These are phyloP conservation scores for Gryon sp. DNA, from an alignment of 1,140 invertebrate species.

Conservation along the genomic window DNA sequence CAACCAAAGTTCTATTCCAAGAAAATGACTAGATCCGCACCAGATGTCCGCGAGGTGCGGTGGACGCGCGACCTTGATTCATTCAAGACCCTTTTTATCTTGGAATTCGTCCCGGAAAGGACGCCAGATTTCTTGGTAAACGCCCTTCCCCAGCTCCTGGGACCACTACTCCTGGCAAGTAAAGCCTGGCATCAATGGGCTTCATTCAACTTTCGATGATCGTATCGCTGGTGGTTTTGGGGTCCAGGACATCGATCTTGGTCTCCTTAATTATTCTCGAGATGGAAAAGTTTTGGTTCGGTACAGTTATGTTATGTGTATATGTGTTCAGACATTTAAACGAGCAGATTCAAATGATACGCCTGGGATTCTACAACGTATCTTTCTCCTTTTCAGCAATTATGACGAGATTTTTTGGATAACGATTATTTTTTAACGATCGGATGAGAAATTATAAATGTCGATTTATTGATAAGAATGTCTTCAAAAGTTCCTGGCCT, in stretches of 20 bases:
- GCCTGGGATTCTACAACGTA: neutral
- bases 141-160: conserved; percentile 49
- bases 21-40: conserved; percentile 57
- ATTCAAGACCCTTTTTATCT: conserved; percentile 80
- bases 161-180: conserved; percentile 61
- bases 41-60: conserved; percentile 53
- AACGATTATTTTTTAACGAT: conserved; percentile 48
- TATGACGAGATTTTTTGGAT: conserved; percentile 49
- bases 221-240: conserved; percentile 76
- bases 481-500: conserved; percentile 6
- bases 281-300: conserved; percentile 70
- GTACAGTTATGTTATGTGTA: conserved; percentile 42
- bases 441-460: conserved; percentile 26
- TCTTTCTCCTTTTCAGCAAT: conserved; percentile 29
- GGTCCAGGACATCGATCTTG: conserved; percentile 77
- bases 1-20: conserved; percentile 52
- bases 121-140: conserved; percentile 78
- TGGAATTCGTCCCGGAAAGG: conserved; percentile 80
- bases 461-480: conserved; percentile 32
- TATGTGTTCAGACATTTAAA: conserved; percentile 42
- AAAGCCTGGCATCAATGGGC: conserved; percentile 74
- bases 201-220: conserved; percentile 78
- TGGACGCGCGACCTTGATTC: conserved; percentile 75
- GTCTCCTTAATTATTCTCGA: conserved; percentile 79
- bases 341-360: conserved; percentile 43